Conservation (phyloP, 2,888 invertebrate species). For the Ctenicera cuprea region DNA sequence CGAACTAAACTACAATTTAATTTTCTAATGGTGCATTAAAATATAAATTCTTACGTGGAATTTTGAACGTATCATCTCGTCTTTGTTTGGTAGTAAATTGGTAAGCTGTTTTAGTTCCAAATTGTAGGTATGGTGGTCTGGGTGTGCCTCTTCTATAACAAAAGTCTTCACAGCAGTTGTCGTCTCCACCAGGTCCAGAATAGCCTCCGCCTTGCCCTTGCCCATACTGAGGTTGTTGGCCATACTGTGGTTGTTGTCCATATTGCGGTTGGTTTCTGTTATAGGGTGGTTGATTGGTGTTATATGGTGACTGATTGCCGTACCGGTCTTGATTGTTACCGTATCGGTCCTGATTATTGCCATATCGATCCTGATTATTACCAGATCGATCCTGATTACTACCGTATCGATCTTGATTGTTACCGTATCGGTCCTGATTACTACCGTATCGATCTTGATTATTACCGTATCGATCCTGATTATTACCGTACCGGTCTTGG, state of each 20-base stretch:
- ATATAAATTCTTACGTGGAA: constrained; percentile 77
- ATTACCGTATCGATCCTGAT: constrained; percentile 42
- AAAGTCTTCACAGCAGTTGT: constrained; percentile 74
- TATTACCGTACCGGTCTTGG: constrained; percentile 44
- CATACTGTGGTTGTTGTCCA: constrained; percentile 10
- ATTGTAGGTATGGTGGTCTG: constrained; percentile 76
- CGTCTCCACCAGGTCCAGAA: constrained; percentile 56
- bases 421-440: constrained; percentile 44
- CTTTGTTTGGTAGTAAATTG: constrained; percentile 79
- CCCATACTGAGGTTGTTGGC: constrained; percentile 49
- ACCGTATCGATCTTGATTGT: constrained; percentile 53
- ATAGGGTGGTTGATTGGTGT: constrained; percentile 7
- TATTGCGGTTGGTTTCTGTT: background rate
- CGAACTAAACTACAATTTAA: no score
- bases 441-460: constrained; percentile 47
- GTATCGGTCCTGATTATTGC: constrained; percentile 12
- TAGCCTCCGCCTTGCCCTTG: constrained; percentile 49
- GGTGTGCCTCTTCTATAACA: constrained; percentile 78
- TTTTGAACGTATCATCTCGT: constrained; percentile 75
- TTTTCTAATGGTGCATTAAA: no score
- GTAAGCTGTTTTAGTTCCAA: constrained; percentile 86
- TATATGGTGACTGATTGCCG: constrained; percentile 11
- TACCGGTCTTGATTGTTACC: constrained; percentile 25
- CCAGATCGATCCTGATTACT: constrained; percentile 50
- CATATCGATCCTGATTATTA: constrained; percentile 46